Evolutionary conservation across 2,113 vertebrate species (phyloP).

Genomic region (Alligator mississippiensis): DNA sequence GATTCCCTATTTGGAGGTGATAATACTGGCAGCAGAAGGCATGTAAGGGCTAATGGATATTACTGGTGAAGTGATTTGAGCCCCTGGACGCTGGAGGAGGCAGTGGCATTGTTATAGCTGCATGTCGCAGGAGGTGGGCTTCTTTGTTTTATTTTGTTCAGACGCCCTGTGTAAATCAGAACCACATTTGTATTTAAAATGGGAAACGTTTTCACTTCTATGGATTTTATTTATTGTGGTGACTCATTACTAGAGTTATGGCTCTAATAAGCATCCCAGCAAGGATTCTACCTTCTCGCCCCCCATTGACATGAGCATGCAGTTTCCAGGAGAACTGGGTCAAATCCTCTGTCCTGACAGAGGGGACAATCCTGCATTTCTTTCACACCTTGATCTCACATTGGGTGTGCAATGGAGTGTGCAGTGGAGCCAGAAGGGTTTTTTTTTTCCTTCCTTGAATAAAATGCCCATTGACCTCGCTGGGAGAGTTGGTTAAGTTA

Average conservation of each 20-base stretch:
- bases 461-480: conserved; percentile 8
- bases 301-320: not conserved
- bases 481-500: not conserved
- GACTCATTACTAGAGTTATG: not conserved
- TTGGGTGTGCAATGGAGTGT: not conserved
- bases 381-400: not conserved
- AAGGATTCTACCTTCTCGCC: conserved; percentile 23
- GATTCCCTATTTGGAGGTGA: not conserved
- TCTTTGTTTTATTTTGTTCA: not conserved
- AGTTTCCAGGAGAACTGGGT: not conserved
- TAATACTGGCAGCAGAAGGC: conserved; percentile 2
- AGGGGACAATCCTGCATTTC: not conserved
- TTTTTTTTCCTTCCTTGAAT: not conserved
- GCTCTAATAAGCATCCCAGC: conserved; percentile 38
- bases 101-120: not conserved
- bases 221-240: conserved; percentile 33
- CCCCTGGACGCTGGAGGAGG: conserved; percentile 1
- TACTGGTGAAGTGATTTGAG: not conserved
- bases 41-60: not conserved
- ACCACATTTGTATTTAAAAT: conserved; percentile 41
- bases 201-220: conserved; percentile 47
- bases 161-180: conserved; percentile 20
- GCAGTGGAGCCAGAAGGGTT: too few species aligned
- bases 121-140: not conserved
- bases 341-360: not conserved